Conservation (phyloP, 2,797 vertebrate species). For the Sebastes hubbsi region DNA sequence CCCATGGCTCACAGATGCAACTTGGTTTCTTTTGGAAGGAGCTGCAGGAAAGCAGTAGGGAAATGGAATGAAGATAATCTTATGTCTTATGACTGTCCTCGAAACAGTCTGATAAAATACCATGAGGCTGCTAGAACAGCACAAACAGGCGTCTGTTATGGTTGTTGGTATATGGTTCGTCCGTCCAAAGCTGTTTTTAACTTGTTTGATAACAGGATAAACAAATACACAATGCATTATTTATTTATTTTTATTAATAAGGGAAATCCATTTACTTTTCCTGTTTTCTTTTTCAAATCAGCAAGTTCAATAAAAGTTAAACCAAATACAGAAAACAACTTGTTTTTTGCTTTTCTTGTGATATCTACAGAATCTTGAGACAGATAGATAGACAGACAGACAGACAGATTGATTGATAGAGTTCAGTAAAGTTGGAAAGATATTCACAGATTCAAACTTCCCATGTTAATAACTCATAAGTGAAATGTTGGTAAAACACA, state of each 20-base stretch:
- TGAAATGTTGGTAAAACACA: background rate
- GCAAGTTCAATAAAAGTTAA: background rate
- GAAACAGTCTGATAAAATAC: background rate
- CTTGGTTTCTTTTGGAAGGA: background rate
- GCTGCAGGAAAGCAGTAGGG: background rate
- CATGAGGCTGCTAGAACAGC: background rate
- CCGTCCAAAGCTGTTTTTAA: too few species aligned
- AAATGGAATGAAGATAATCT: background rate
- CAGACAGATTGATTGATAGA: too few species aligned
- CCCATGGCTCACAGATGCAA: background rate
- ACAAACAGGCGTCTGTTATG: background rate
- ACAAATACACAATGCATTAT: too few species aligned
- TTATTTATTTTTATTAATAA: too few species aligned
- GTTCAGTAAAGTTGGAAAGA: background rate
- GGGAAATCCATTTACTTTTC: too few species aligned
- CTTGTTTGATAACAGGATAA: too few species aligned
- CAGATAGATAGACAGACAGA: too few species aligned
- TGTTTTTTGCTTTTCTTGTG: background rate
- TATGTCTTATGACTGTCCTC: slow-evolving; percentile 1
- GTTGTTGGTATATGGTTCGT: background rate
- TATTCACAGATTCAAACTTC: background rate
- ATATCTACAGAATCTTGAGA: background rate
- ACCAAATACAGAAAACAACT: background rate
- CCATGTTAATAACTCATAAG: background rate
- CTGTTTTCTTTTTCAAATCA: background rate